Percentiles rank a stretch among this genome's conserved stretches.
Evolutionary conservation across 1,140 invertebrate species (phyloP).

Genomic region (Pseudomyrmex dendroicus): DNA sequence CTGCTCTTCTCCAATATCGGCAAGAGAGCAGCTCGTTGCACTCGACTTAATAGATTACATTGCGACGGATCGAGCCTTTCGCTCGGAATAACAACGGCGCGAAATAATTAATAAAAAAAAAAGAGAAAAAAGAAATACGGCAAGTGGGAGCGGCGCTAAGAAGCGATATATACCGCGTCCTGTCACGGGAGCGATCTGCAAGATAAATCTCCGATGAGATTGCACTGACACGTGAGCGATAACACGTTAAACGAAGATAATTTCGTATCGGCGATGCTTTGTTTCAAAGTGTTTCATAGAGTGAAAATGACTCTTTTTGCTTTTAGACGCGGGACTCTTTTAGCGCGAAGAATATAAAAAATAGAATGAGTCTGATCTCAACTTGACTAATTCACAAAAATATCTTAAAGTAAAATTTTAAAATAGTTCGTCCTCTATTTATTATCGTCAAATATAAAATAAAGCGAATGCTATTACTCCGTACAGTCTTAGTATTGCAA

Average conservation of each 20-base stretch:
- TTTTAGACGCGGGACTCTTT: constrained; percentile 43
- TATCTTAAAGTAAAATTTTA: background rate
- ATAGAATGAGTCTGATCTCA: constrained; percentile 32
- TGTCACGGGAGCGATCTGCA: constrained; percentile 7
- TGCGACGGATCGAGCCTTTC: constrained; percentile 40
- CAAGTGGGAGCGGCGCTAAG: no score
- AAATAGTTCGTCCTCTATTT: background rate
- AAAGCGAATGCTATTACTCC: no score
- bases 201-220: constrained; percentile 31
- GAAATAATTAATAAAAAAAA: constrained; percentile 60
- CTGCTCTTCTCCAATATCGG: constrained; percentile 55
- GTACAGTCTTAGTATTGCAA: background rate
- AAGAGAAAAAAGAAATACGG: no score
- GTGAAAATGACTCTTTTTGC: constrained; percentile 52
- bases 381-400: background rate
- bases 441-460: background rate
- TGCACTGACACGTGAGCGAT: constrained; percentile 53
- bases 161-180: background rate
- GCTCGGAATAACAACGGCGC: constrained; percentile 13
- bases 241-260: constrained; percentile 60
- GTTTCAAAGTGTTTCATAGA: constrained; percentile 5
- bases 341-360: constrained; percentile 13
- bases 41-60: constrained; percentile 65
- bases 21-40: constrained; percentile 36
- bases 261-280: constrained; percentile 36